phyloP scores from a whole-genome alignment of 2,797 vertebrate genomes.

The Phrynocephalus forsythii region DNA sequence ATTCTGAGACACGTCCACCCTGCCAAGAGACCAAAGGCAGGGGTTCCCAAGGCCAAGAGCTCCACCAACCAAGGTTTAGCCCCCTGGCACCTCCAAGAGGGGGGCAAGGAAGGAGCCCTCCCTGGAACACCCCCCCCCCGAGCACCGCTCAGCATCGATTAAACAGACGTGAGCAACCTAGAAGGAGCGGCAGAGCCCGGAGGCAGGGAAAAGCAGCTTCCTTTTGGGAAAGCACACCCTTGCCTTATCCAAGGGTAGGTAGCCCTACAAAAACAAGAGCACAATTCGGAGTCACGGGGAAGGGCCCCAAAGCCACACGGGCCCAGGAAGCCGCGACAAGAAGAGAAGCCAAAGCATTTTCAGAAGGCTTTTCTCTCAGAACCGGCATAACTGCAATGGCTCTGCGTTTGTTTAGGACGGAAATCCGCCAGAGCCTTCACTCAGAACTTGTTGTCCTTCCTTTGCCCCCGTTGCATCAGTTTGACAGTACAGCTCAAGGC shows the following conservation, averaged over 20 bases:
- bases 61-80: no score
- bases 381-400: no score
- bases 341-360: not conserved
- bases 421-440: not conserved
- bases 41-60: not conserved
- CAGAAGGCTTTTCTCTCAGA: not conserved
- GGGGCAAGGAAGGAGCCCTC: no score
- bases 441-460: not conserved
- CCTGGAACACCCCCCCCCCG: no score
- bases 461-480: no score
- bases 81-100: no score
- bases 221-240: not conserved
- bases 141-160: not conserved
- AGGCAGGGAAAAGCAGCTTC: not conserved
- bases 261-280: no score
- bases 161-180: not conserved
- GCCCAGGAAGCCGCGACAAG: not conserved
- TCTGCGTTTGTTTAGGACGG: not conserved
- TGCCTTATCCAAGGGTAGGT: no score
- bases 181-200: not conserved
- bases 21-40: conserved; percentile 61
- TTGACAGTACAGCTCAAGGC: not conserved
- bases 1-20: conserved; percentile 91
- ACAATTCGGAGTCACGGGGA: not conserved
- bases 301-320: not conserved